These are phyloP conservation scores for Solenopsis invicta DNA, from an alignment of 1,140 invertebrate species.

Conservation along the genomic window DNA sequence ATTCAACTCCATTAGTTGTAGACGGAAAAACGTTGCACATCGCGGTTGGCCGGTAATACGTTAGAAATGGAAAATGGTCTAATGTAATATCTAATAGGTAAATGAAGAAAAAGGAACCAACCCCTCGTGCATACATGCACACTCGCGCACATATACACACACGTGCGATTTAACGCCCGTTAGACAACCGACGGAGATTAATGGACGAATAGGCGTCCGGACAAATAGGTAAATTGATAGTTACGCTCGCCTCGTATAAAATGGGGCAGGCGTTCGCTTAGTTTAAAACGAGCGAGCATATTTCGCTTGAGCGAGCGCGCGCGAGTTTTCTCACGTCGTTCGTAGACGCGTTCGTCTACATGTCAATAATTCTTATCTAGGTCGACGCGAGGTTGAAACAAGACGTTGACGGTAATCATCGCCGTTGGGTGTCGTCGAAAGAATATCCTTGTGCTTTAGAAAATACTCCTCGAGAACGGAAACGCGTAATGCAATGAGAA, in stretches of 20 bases:
- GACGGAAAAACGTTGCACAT: no score
- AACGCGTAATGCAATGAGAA: not conserved
- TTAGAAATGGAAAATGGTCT: not conserved
- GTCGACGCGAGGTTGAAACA: not conserved
- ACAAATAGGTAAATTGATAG: constrained; percentile 59
- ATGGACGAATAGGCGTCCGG: constrained; percentile 44
- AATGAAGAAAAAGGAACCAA: constrained; percentile 47
- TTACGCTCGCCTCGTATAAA: constrained; percentile 45
- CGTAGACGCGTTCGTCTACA: constrained; percentile 5
- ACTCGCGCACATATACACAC: no score
- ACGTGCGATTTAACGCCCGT: constrained; percentile 30
- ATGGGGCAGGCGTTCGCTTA: constrained; percentile 5
- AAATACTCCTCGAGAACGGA: not conserved
- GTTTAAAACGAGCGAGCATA: constrained; percentile 6
- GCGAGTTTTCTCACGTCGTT: not conserved
- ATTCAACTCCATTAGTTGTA: not conserved
- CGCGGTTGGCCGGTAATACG: not conserved
- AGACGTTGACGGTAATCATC: not conserved
- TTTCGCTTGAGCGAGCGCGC: not conserved
- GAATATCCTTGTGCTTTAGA: not conserved
- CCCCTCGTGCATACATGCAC: not conserved
- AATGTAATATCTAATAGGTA: not conserved
- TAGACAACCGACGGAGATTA: constrained; percentile 53
- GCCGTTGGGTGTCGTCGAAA: not conserved
- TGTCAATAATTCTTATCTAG: not conserved